These are phyloP conservation scores for Orbicella faveolata DNA, from an alignment of 64 coral and sea anemone species.

Conservation along the genomic window DNA sequence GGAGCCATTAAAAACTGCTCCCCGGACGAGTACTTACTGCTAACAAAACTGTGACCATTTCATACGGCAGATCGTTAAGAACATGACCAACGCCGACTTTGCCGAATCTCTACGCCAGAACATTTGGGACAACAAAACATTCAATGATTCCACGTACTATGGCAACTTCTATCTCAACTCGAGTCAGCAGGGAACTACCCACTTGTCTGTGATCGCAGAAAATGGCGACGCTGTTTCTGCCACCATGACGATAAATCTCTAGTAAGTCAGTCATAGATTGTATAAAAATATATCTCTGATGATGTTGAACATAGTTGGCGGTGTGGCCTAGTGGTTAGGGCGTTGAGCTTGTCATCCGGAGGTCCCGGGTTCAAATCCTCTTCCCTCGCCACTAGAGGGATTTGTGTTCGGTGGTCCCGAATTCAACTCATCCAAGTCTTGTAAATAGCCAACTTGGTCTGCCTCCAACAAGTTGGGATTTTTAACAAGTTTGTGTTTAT, in stretches of 20 bases:
- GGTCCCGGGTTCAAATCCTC: too few species aligned
- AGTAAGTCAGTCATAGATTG: constrained; percentile 45
- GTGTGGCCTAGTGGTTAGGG: too few species aligned
- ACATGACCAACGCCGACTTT: constrained; percentile 75
- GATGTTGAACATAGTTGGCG: too few species aligned
- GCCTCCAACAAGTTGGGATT: too few species aligned
- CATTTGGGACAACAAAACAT: constrained; percentile 75
- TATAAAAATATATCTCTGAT: not conserved
- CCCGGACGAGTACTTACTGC: too few species aligned
- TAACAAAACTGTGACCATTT: not conserved
- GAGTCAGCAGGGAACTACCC: constrained; percentile 70
- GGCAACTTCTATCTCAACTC: constrained; percentile 75
- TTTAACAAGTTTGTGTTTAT: too few species aligned
- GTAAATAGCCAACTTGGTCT: too few species aligned
- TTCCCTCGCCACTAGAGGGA: too few species aligned
- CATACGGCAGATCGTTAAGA: constrained; percentile 51
- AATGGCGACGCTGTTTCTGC: constrained; percentile 96
- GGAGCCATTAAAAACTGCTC: too few species aligned
- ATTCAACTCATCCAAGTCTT: too few species aligned
- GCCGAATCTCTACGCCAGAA: constrained; percentile 73
- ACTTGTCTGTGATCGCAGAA: constrained; percentile 81
- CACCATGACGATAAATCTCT: constrained; percentile 88
- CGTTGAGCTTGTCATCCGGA: too few species aligned
- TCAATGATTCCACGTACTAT: constrained; percentile 63
- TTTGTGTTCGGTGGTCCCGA: too few species aligned